Evolutionary conservation across 2,888 invertebrate genomes (phyloP), one percentile per base, ranked within the genome.

Genomic region (Drosophila neutralis): DNA sequence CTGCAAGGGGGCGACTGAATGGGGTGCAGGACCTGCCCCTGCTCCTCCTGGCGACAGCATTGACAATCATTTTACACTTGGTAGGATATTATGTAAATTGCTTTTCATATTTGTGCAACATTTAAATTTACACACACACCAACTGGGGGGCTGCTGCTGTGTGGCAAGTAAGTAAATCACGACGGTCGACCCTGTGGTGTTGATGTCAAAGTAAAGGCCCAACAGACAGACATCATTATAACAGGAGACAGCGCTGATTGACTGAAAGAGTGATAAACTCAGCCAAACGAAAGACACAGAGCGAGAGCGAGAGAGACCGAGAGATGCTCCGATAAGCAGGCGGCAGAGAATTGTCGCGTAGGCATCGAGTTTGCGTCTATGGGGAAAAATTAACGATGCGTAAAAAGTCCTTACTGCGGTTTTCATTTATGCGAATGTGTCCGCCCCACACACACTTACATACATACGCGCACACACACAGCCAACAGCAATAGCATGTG

Each of bases 1-100:
- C 38, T 38, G 18, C 35, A 4, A 35, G 35, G 35, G 35, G 35
- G 35, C 35, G 5, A 33, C 33, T 33, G 33, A 33, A 33, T 36
- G 36, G 36, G 15, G 5, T 2, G 36, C 36, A 36, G 36, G 15
- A 15, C 18, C 18, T 18, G 2, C 18, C 18, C 38, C 4, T n/a
- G n/a, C n/a, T 18, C 18, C 8, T 18, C 4, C 18, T 13, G 38
- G 76, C 69, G 72, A 69, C 75, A 75, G 71, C 88, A 89, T 86
- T 90, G 87, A 89, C 87, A 90, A 90, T 89, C 87, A 90, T 90
- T 90, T 89, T 89, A 90, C 89, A 88, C 87, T 87, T 87, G 90
- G 89, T 73, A 80, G 87, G 77, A 89, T 90, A 86, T 87, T 89
- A 87, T 89, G 87, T 90, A 87, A 87, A 87, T 90, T 87, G 89